Evolutionary conservation across 2,113 vertebrate species (phyloP), one percentile per base, ranked within the genome.

Genomic region (Poeciliopsis retropinna): DNA sequence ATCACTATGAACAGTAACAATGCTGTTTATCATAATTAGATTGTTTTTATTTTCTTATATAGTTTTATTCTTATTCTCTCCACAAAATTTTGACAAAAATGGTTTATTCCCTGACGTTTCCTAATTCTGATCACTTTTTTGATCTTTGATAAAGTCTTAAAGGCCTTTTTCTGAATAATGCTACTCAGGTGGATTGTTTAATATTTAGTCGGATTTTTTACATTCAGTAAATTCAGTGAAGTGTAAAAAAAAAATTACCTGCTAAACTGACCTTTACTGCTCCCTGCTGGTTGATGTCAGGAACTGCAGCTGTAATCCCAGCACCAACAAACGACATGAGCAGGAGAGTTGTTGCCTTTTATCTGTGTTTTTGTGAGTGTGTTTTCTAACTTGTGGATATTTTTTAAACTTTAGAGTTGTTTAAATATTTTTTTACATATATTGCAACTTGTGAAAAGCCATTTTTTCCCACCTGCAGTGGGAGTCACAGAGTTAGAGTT

Each of bases 241-340:
- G 44, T 7, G 44, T 47, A 47, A 57, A 22, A 22, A 47, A 14
- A 7, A 25, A n/a, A 57, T 5, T 1, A 25, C 9, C 25, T 15
- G 39, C 77, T 87, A 4, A 63, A 65, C 78, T 85, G 60, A 88
- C 51, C 85, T 83, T 64, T 89, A 79, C 85, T 72, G 3, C 89
- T 78, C 86, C 89, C 90, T 92, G 85, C 73, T 91, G 92, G 90
- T 75, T n/a, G 12, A 11, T 61, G 2, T 0, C 0, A 0, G 39
- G 31, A 60, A 84, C 78, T 90, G 81, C 86, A 79, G 28, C 19
- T 60, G 10, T 28, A 39, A 0, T 28, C 3, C n/a, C 2, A 57
- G 78, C 2, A 14, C 32, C 9, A 12, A 31, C 65, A n/a, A 37
- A 25, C 11, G 1, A 17, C 0, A 15, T 11, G 4, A 30, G 17